Evolutionary conservation across 1,140 invertebrate genomes (phyloP), one percentile per base, ranked within the genome.

Genomic region (Scylla paramamosain): DNA sequence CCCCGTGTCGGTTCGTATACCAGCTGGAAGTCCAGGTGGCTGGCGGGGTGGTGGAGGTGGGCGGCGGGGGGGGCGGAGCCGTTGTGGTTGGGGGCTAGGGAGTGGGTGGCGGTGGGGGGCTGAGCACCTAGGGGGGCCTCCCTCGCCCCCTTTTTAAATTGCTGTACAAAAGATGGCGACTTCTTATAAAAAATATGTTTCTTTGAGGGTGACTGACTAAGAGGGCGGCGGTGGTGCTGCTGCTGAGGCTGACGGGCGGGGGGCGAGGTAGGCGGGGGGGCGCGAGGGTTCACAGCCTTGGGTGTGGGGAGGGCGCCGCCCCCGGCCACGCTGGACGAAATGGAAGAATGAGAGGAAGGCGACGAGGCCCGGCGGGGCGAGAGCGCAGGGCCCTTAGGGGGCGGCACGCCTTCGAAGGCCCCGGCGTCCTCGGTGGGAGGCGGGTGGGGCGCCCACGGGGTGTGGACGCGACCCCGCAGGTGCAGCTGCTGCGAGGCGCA

Each of bases 401-500:
- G 46, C n/a, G 46, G 52, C 82, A 48, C 94, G 14, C 25, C 89
- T 25, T 29, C 59, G 88, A 84, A 45, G 67, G 28, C 83, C 87
- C 87, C 94, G 48, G 45, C 45, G 52, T 48, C 77, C 84, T 31
- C 59, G 20, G 67, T 86, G 87, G 59, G 93, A 7, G 25, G 67
- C 25, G 52, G 77, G 46, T 8, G 28, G 89, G 92, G 10, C 67
- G 29, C 77, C 93, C 96, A 95, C 29, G 94, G 92, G 6, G 93
- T 93, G 83, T 94, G 94, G 45, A 96, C 94, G 84, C 95, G 87
- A 59, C 95, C 95, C 32, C 67, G 88, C 31, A 96, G 93, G 89
- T 98, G 97, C n/a, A 98, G 97, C 91, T 97, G 96, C 96, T 98
- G 97, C 96, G 98, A 97, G 96, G 97, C 97, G 96, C 97, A 98